Evolutionary conservation across 2,888 invertebrate genomes (phyloP).

Genomic region (Acleris laterana): DNA sequence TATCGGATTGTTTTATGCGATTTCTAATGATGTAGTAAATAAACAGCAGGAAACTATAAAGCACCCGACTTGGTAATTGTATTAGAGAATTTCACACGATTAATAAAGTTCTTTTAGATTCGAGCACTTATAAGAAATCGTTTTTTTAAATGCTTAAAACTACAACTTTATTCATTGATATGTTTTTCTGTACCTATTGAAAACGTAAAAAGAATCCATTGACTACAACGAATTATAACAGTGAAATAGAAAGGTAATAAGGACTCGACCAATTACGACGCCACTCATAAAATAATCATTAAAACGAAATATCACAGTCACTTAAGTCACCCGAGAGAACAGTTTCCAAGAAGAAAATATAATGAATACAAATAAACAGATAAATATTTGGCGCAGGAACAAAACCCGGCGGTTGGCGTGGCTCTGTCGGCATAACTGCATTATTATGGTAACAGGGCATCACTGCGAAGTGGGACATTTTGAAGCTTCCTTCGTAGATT

Average conservation of each 20-base stretch:
- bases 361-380: conserved; percentile 49
- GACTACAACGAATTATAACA: background rate
- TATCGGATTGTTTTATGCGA: conserved; percentile 5
- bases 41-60: background rate
- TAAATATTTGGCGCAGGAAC: conserved; percentile 56
- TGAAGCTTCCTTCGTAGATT: background rate
- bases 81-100: too few species aligned
- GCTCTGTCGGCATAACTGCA: conserved; percentile 49
- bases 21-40: background rate
- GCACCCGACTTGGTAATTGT: background rate
- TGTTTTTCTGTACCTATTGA: too few species aligned
- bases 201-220: too few species aligned
- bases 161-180: too few species aligned
- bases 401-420: conserved; percentile 48
- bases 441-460: conserved; percentile 53
- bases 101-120: too few species aligned
- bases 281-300: conserved; percentile 7
- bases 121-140: too few species aligned
- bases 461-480: background rate
- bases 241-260: background rate
- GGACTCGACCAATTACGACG: background rate
- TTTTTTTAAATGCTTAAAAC: too few species aligned
- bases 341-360: conserved; percentile 33
- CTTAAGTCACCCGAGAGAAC: conserved; percentile 6
- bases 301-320: conserved; percentile 19